A percentile compares a stretch with the other conserved stretches of the same genome.
These are phyloP conservation scores for Synergus laeviventris DNA, from an alignment of 2,888 invertebrate genomes.

Conservation along the genomic window DNA sequence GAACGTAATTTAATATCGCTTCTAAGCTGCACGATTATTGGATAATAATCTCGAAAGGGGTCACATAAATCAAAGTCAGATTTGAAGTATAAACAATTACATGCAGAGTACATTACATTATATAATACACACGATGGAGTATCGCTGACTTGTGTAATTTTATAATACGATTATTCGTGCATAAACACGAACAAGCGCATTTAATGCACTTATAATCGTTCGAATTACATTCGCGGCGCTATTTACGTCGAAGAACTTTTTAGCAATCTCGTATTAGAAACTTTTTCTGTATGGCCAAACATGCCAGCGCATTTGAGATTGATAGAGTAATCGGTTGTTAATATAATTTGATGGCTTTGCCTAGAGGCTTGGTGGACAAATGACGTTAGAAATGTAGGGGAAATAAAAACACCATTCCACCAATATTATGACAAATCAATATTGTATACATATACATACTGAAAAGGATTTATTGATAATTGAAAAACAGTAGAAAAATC, in stretches of 20 bases:
- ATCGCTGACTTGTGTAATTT: constrained; percentile 5
- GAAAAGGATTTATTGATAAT: too few species aligned
- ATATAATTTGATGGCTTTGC: constrained; percentile 45
- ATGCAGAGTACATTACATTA: not conserved
- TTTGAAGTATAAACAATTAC: not conserved
- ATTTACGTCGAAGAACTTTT: constrained; percentile 44
- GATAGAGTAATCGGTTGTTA: constrained; percentile 47
- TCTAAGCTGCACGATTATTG: constrained; percentile 40
- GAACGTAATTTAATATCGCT: constrained; percentile 17
- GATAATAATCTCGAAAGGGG: constrained; percentile 40
- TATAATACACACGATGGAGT: not conserved
- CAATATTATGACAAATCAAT: not conserved
- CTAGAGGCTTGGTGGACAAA: constrained; percentile 7
- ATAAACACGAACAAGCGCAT: constrained; percentile 37
- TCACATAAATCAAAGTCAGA: constrained; percentile 38
- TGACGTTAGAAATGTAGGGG: constrained; percentile 18
- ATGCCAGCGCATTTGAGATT: constrained; percentile 36
- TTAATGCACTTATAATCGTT: constrained; percentile 61
- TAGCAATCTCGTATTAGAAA: constrained; percentile 38
- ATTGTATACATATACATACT: too few species aligned
- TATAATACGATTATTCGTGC: not conserved
- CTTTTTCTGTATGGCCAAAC: constrained; percentile 31
- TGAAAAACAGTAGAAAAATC: too few species aligned
- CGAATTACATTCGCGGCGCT: constrained; percentile 52
- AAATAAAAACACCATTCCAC: constrained; percentile 1